Base-by-base conservation (phyloP, 1,140 invertebrate species). In the Zaprionus capensis region DNA sequence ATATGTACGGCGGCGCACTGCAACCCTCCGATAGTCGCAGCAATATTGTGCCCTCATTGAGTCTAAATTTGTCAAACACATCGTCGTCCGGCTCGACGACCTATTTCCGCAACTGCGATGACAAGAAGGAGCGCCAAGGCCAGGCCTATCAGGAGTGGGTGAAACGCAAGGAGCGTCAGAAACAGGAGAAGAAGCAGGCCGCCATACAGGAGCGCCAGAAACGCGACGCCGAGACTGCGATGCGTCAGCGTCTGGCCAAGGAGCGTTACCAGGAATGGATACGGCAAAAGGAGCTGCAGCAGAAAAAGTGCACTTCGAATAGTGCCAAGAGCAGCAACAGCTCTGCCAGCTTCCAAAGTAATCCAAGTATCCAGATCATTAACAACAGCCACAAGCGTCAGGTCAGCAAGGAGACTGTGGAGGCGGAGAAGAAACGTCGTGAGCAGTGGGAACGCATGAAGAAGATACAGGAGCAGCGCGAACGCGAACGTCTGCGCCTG, bases 381-480 rank as follows among this genome's bases (percentile, higher is more conserved):
- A 7, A n/a, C 7, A 4, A 34, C 11, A 12, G 9, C 44, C 0
- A 24, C 0, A 58, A 46, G 31, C 15, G 46, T 24, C 20, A 12
- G 46, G 46, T 26, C 4, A 55, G 49, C 17, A 80, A 55, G 4
- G 69, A 82, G 31, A 56, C 67, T 0, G 51, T 77, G 0, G 83
- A 86, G 64, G 41, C 36, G 0, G 49, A 56, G 0, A 64, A 62
- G 20, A 66, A 73, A 15, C 75, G 85, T 5, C 20, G 78, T 6
- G 58, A 72, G 41, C 75, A 81, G 9, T 88, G 85, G 84, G 58
- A 90, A n/a, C 70, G 71, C 11, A 0, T 38, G 5, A 88, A 88
- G 70, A 36, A 12, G 1, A 7, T 64, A 49, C 57, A 90, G 26
- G 71, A 81, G 58, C 70, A 77, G 44, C 46, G 41, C 7, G 85